phyloP scores from a whole-genome alignment of 2,797 vertebrate species.

The Acanthornis magna region DNA sequence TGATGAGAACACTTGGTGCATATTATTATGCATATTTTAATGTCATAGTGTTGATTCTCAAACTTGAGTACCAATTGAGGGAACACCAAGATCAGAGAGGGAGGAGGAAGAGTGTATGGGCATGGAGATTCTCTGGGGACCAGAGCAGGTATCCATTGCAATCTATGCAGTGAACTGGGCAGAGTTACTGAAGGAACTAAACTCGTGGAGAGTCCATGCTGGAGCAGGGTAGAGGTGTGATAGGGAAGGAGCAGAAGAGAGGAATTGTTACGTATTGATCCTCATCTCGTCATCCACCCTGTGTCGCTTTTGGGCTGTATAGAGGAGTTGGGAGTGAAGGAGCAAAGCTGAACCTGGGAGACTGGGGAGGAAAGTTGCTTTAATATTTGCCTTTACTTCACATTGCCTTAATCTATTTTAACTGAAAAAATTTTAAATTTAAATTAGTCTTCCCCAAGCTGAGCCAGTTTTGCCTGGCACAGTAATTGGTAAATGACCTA shows the following conservation, averaged over 20 bases:
- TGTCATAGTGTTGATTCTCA: neutral
- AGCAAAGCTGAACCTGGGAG: neutral
- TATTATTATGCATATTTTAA: too few relatives aligned
- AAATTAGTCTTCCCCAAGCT: neutral
- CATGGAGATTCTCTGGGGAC: neutral
- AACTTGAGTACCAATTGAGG: neutral
- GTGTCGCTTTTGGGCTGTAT: rapidly evolving
- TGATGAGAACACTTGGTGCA: neutral
- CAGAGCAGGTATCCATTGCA: neutral
- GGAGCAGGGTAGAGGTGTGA: neutral
- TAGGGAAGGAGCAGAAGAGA: neutral
- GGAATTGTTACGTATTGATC: neutral
- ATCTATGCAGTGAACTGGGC: neutral
- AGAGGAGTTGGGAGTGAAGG: neutral
- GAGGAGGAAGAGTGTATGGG: rapidly evolving
- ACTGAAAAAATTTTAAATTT: neutral
- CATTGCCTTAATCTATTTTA: neutral
- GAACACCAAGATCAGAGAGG: neutral
- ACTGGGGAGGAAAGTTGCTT: neutral
- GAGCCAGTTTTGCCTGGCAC: neutral
- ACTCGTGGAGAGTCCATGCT: rapidly evolving
- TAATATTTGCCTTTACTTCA: neutral
- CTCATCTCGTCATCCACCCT: neutral
- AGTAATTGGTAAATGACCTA: neutral
- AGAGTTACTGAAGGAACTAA: neutral